phyloP scores from a whole-genome alignment of 2,797 vertebrate species.

The Gymnothorax reevesii region DNA sequence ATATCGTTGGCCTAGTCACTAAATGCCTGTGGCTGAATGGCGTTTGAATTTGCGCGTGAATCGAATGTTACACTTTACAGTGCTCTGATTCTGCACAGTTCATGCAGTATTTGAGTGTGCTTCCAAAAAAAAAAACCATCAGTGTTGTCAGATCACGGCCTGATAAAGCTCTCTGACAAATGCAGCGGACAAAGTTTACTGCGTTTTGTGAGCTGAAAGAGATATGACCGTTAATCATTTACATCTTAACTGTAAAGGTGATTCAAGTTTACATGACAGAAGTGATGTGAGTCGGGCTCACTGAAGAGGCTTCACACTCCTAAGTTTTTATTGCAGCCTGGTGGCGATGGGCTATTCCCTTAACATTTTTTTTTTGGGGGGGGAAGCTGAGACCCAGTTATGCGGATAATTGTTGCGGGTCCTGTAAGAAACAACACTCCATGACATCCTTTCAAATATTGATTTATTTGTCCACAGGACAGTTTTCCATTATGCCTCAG shows the following conservation, averaged over 20 bases:
- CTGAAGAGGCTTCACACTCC: background rate
- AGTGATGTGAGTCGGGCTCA: background rate
- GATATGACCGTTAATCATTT: background rate
- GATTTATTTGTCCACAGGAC: too few species aligned
- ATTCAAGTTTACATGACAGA: background rate
- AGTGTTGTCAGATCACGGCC: background rate
- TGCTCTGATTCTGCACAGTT: background rate
- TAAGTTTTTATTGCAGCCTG: background rate
- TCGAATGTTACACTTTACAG: background rate
- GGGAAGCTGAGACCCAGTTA: too few species aligned
- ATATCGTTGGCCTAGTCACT: background rate
- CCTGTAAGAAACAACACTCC: too few species aligned
- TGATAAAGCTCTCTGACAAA: background rate
- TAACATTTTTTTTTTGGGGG: too few species aligned
- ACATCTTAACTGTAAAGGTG: background rate
- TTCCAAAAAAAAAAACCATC: background rate
- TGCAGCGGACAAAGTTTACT: background rate
- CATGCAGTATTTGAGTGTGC: background rate
- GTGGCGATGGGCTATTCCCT: background rate
- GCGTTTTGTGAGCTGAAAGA: background rate
- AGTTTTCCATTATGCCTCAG: too few species aligned
- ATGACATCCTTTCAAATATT: too few species aligned
- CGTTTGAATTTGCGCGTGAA: background rate
- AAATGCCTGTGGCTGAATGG: background rate
- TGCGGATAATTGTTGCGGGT: too few species aligned